These are phyloP conservation scores for Macrosiphum euphorbiae DNA, from an alignment of 2,888 invertebrate genomes.

Conservation along the genomic window DNA sequence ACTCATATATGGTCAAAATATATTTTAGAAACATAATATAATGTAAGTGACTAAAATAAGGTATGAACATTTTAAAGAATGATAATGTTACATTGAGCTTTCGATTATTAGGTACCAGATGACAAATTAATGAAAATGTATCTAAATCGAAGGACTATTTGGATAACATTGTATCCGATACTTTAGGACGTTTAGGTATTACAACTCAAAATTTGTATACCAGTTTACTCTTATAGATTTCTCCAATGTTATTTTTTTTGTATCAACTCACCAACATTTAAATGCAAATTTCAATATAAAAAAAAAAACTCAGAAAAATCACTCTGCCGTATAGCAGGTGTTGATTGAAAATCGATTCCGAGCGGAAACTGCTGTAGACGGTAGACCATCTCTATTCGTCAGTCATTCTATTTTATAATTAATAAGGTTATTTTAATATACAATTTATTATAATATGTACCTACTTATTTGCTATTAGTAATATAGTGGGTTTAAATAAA, in stretches of 20 bases:
- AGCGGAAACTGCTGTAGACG: background rate
- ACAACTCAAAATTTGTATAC: background rate
- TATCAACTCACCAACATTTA: background rate
- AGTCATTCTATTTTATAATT: too few species aligned
- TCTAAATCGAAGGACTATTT: background rate
- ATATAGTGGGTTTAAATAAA: background rate
- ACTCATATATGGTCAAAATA: background rate
- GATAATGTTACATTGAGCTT: background rate
- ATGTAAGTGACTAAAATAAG: background rate
- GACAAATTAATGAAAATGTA: background rate
- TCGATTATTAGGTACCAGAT: background rate
- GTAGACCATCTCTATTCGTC: background rate
- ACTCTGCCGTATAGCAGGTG: background rate
- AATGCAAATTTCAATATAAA: background rate
- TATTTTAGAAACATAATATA: background rate
- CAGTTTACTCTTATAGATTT: background rate
- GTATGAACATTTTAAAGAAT: background rate
- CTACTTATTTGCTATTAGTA: too few species aligned
- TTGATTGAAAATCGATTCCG: background rate
- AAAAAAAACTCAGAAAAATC: background rate
- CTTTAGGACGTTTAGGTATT: background rate
- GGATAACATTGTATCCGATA: background rate
- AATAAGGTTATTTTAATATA: background rate
- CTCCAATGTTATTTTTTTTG: background rate
- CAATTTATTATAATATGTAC: too few species aligned